Evolutionary conservation across 2,888 invertebrate species (phyloP).

Genomic region (Athetis lepigone): DNA sequence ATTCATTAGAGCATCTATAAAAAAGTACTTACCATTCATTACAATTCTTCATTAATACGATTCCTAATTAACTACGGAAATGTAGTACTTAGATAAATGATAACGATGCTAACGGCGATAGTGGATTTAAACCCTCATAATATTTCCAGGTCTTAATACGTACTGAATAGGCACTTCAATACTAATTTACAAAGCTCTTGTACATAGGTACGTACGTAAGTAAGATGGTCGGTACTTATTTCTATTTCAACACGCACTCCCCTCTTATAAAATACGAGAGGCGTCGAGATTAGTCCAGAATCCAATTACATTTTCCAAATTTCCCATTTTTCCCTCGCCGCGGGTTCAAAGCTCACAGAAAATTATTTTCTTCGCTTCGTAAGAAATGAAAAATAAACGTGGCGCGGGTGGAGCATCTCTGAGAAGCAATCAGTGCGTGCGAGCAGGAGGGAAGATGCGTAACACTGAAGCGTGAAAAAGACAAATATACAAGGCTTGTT

Average conservation of each 20-base stretch:
- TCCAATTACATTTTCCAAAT: slow-evolving; percentile 90
- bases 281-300: slow-evolving; percentile 87
- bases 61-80: no score
- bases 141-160: slow-evolving; percentile 8
- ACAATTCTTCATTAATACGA: no score
- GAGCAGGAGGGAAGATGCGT: slow-evolving; percentile 67
- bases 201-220: slow-evolving; percentile 13
- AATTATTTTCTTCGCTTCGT: slow-evolving; percentile 88
- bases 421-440: slow-evolving; percentile 67
- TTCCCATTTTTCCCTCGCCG: slow-evolving; percentile 86
- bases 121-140: background rate
- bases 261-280: slow-evolving; percentile 79
- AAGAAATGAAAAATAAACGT: slow-evolving; percentile 90
- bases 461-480: slow-evolving; percentile 64
- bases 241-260: slow-evolving; percentile 81
- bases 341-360: slow-evolving; percentile 89
- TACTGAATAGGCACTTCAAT: slow-evolving; percentile 22
- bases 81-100: background rate
- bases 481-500: slow-evolving; percentile 44
- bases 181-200: slow-evolving; percentile 21
- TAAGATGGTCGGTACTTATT: slow-evolving; percentile 57
- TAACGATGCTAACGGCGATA: background rate
- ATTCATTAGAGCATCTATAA: no score
- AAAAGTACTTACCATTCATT: no score
- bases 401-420: slow-evolving; percentile 73